Evolutionary conservation across 2,113 vertebrate genomes (phyloP), one percentile per base, ranked within the genome.

Genomic region (Clarias macrocephalus): DNA sequence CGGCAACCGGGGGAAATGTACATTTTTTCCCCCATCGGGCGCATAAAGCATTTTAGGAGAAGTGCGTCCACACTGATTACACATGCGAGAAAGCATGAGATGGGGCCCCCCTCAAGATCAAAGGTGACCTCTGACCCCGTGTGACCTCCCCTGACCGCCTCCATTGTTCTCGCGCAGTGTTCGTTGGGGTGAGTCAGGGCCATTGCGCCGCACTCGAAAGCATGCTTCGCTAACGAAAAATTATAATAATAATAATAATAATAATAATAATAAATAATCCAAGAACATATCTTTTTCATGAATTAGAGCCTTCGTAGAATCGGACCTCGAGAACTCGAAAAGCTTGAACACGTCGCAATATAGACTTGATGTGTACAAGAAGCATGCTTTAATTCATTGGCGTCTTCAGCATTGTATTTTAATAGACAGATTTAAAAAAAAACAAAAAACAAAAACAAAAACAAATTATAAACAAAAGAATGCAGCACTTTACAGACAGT

Each of bases 91-190:
- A 91, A 89, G 87, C 57, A 90, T 8, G 1, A 66, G 33, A 88
- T 76, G 83, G 68, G 82, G 90, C 88, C 91, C 90, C 42, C 88
- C 62, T 76, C 65, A 75, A 90, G 91, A 94, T 95, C 92, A 95
- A 93, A 94, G 88, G 76, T 88, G 88, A 91, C 90, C 94, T 87
- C 62, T 93, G 90, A 93, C 92, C 93, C 85, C 88, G 83, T 42
- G 59, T 93, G 88, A 85, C 89, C 89, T 90, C 23, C 15, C 1
- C 8, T 79, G 79, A 80, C 88, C 90, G 92, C 93, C 92, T 92
- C 92, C 86, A 90, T 87, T 77, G 86, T 92, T 89, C 91, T 52
- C 81, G 28, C 89, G 56, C 81, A 83, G 48, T 88, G 85, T 81
- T 88, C 89, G 88, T 90, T 93, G 8, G 81, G 87, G 87, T 91